Evolutionary conservation across 2,113 vertebrate species (phyloP).

Genomic region (Bettongia penicillata): DNA sequence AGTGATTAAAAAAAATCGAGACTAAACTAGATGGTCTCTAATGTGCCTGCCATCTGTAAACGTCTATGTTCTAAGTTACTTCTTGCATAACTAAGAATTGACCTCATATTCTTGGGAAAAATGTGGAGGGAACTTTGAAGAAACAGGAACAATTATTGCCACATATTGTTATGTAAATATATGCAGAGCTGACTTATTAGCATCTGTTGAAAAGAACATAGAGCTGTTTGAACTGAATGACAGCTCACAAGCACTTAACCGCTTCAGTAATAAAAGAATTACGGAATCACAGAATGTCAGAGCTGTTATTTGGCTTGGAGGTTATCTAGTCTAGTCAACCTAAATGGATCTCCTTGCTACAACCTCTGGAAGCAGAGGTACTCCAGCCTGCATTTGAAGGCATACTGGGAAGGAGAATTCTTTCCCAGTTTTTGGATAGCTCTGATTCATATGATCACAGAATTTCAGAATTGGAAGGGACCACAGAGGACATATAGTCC

Average conservation of each 20-base stretch:
- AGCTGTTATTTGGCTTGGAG: neutral
- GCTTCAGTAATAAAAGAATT: neutral
- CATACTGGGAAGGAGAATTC: neutral
- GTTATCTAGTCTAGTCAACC: neutral
- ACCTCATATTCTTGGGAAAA: neutral
- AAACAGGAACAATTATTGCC: neutral
- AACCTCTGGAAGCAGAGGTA: neutral
- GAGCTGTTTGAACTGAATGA: neutral
- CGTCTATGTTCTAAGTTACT: neutral
- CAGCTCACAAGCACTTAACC: neutral
- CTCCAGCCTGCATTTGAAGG: neutral
- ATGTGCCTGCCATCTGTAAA: neutral
- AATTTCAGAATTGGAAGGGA: neutral
- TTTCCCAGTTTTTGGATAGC: neutral
- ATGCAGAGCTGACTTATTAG: neutral
- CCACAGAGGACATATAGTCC: neutral
- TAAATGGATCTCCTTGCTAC: neutral
- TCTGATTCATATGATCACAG: neutral
- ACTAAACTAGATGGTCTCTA: neutral
- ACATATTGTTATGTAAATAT: neutral
- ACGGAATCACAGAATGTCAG: neutral
- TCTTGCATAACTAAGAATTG: slow-evolving; percentile 9
- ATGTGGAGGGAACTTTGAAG: neutral
- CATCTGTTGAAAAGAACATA: neutral
- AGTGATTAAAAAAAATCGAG: neutral